Conservation (phyloP, 2,797 vertebrate genomes). For the Adrianichthys oophorus region DNA sequence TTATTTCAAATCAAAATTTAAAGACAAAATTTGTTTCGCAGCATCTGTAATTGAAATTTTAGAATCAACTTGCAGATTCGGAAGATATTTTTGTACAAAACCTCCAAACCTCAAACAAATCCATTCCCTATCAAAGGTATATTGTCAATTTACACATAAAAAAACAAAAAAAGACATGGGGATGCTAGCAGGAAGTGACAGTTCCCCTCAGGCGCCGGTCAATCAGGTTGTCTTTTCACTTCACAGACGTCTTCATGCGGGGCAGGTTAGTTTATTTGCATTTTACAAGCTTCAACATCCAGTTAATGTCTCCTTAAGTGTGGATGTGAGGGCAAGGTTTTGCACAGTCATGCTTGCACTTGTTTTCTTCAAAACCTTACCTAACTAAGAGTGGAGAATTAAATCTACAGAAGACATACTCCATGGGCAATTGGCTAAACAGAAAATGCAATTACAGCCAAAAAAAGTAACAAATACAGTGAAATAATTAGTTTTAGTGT, state of each 20-base stretch:
- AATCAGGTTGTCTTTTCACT: conserved; percentile 39
- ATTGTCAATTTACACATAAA: conserved; percentile 42
- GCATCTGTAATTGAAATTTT: not conserved
- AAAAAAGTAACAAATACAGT: too few relatives aligned
- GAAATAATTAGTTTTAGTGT: too few relatives aligned
- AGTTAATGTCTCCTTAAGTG: conserved; percentile 14
- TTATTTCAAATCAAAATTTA: not conserved
- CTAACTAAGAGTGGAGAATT: too few relatives aligned
- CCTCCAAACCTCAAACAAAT: conserved; percentile 23
- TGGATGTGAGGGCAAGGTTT: conserved; percentile 7
- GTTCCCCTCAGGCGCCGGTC: conserved; percentile 48
- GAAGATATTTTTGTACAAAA: not conserved
- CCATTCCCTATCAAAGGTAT: conserved; percentile 27
- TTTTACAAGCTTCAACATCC: conserved; percentile 20
- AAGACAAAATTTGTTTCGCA: not conserved
- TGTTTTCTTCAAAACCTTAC: not conserved
- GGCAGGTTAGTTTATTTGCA: conserved; percentile 14
- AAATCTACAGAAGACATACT: too few relatives aligned
- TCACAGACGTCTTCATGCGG: conserved; percentile 42
- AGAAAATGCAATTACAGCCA: too few relatives aligned
- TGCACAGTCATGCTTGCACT: not conserved
- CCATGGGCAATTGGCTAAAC: too few relatives aligned
- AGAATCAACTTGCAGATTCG: not conserved
- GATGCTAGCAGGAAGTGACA: conserved; percentile 57
- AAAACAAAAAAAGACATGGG: conserved; percentile 15